Percentiles rank a stretch among this genome's conserved stretches.
phyloP scores from a whole-genome alignment of 2,888 invertebrate genomes.

The Phalera bucephala region DNA sequence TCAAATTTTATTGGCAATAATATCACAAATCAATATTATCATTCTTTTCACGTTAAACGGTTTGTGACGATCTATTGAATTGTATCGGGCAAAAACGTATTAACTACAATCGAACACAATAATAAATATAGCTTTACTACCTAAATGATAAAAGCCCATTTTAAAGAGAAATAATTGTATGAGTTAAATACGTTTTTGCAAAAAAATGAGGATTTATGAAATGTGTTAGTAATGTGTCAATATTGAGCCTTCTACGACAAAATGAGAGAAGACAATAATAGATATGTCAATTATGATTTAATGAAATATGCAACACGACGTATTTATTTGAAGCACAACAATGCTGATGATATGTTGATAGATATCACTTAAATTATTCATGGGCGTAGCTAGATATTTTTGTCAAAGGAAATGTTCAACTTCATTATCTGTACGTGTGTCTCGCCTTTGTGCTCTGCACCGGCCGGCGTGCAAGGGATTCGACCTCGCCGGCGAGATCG shows the following conservation, averaged over 20 bases:
- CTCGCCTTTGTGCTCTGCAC: too few species aligned
- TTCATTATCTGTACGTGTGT: too few species aligned
- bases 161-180: background rate
- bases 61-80: too few species aligned
- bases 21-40: constrained; percentile 74
- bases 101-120: background rate
- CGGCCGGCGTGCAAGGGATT: too few species aligned
- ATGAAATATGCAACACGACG: constrained; percentile 55
- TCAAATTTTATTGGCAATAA: constrained; percentile 65
- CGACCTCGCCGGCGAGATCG: too few species aligned
- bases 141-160: background rate
- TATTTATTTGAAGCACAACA: constrained; percentile 72
- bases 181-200: background rate
- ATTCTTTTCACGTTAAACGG: constrained; percentile 32
- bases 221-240: constrained; percentile 11
- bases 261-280: too few species aligned
- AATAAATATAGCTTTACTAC: background rate
- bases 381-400: background rate
- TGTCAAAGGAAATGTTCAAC: too few species aligned
- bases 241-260: too few species aligned
- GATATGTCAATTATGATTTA: constrained; percentile 44
- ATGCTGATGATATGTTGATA: constrained; percentile 76
- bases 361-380: constrained; percentile 50
- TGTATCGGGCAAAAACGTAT: background rate
- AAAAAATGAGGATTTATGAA: background rate